phyloP scores from a whole-genome alignment of 1,140 invertebrate genomes.

The Trachymyrmex septentrionalis region DNA sequence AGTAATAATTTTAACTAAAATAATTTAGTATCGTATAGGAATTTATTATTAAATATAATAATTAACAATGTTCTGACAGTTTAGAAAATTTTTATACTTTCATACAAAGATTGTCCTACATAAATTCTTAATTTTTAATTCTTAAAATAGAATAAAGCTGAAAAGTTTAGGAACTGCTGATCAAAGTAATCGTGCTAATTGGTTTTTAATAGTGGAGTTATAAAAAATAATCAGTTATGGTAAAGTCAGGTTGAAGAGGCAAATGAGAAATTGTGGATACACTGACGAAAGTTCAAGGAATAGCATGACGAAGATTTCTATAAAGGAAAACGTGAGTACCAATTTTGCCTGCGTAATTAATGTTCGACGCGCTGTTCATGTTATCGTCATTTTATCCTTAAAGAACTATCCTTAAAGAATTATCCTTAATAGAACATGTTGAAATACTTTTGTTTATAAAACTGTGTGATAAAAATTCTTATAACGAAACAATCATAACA shows the following conservation, averaged over 20 bases:
- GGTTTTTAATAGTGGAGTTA: background rate
- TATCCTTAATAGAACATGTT: background rate
- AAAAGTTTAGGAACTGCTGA: background rate
- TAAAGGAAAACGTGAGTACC: background rate
- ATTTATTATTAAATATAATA: background rate
- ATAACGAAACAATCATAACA: background rate
- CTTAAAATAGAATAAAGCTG: background rate
- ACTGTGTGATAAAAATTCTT: background rate
- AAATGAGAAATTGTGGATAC: background rate
- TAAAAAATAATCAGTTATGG: background rate
- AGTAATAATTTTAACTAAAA: background rate
- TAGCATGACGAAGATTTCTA: background rate
- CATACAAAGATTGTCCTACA: background rate
- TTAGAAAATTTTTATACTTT: background rate
- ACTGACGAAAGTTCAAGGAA: conserved; percentile 8
- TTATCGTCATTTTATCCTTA: background rate
- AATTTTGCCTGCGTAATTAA: background rate
- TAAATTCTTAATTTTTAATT: background rate
- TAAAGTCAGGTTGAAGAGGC: background rate
- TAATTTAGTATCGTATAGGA: background rate
- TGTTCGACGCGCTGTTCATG: background rate
- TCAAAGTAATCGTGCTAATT: background rate
- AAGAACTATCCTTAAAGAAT: too few relatives aligned
- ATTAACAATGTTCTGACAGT: background rate
- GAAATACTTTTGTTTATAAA: background rate